Evolutionary conservation across 2,113 vertebrate species (phyloP), one percentile per base, ranked within the genome.

Genomic region (Melanotaenia duboulayi): DNA sequence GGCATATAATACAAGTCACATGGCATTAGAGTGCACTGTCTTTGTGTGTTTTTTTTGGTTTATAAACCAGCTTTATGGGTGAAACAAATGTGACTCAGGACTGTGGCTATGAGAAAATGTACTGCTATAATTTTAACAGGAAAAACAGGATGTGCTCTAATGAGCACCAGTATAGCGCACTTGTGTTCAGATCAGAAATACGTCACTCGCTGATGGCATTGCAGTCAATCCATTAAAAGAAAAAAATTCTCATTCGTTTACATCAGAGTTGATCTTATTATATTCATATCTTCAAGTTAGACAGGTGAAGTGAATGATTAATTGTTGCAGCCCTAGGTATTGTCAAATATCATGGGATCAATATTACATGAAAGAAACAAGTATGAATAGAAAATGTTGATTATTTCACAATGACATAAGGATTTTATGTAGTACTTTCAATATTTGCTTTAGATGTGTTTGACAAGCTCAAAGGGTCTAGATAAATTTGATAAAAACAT

Each of bases 1-100:
- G 32, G 17, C 9, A 25, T 8, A 48, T 4, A 58, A 51, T 68
- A 66, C 44, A 66, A 49, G 52, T 32, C 55, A 75, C 44, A 28
- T 63, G 20, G 1, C 58, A 61, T 67, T 22, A 25, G 44, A n/a
- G 44, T 4, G 17, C 44, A 2, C 44, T 19, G 44, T 7, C n/a
- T 39, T 32, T 49, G n/a, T 19, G 13, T 62, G 37, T 7, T 35
- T 50, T 46, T 25, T 60, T 7, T 20, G 3, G 32, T 68, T 52
- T 64, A 54, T 20, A 24, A 32, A 58, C 9, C 24, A 9, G 25
- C 17, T 32, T 54, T 56, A 32, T 52, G 42, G 42, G 7, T 10
- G 48, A 2, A 65, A 16, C 12, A 48, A 28, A 50, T 52, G 19
- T 46, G 14, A 79, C 46, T 65, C 32, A 32, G 28, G 6, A 13